Conservation (phyloP, 2,113 vertebrate species). For the Apteryx owenii region DNA sequence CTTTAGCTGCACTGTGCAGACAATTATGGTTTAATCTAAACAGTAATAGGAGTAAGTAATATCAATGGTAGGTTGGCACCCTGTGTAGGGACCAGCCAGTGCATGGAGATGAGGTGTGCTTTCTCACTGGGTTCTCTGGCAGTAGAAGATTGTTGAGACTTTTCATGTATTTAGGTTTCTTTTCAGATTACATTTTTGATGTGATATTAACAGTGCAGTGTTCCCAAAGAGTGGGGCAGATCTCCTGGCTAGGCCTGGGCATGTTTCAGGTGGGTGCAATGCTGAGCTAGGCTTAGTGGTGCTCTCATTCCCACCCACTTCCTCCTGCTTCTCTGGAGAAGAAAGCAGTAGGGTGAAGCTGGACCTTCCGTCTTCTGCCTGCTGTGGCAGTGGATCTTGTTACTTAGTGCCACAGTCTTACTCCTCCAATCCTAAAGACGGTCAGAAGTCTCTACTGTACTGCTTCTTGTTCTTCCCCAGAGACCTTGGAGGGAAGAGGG, state of each 20-base stretch:
- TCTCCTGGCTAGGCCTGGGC: background rate
- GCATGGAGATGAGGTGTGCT: background rate
- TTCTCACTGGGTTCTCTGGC: background rate
- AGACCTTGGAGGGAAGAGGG: background rate
- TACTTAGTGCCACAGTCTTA: background rate
- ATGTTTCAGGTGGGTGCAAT: background rate
- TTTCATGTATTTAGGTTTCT: background rate
- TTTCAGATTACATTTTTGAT: background rate
- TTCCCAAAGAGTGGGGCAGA: background rate
- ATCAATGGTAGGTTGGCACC: background rate
- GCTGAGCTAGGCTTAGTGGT: background rate
- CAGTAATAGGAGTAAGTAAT: background rate
- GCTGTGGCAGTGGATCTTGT: background rate
- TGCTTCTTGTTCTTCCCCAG: background rate
- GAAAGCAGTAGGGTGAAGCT: background rate
- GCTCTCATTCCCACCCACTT: background rate
- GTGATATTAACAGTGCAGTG: background rate
- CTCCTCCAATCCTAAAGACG: background rate
- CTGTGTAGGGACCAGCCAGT: rapidly evolving
- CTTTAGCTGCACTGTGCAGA: background rate
- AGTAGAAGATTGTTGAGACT: background rate
- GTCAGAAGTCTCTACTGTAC: background rate
- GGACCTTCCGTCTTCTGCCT: background rate
- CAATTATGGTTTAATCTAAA: background rate
- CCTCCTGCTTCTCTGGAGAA: background rate